Evolutionary conservation across 2,113 vertebrate species (phyloP).

Genomic region (Carettochelys insculpta): DNA sequence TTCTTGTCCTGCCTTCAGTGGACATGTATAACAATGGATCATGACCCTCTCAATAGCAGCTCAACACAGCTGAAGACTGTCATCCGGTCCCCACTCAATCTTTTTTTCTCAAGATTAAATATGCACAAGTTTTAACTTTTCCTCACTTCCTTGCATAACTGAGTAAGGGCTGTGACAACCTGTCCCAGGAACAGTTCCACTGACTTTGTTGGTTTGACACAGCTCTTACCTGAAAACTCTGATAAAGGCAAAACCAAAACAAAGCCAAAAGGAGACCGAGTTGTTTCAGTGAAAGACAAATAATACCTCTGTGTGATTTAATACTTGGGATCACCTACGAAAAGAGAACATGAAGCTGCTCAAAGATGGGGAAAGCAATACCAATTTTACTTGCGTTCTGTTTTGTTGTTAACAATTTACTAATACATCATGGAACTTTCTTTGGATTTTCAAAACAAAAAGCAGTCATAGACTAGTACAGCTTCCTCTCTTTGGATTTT

Average conservation of each 20-base stretch:
- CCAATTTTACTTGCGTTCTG: background rate
- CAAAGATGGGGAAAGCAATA: background rate
- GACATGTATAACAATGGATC: background rate
- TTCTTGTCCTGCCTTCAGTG: background rate
- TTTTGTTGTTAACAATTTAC: slow-evolving; percentile 5
- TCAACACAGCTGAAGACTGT: background rate
- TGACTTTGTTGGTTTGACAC: slow-evolving; percentile 2
- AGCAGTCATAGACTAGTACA: too few relatives aligned
- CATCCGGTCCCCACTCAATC: background rate
- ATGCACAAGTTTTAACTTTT: background rate
- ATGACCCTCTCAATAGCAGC: background rate
- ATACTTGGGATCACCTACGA: background rate
- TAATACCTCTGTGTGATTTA: background rate
- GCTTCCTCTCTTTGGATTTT: background rate
- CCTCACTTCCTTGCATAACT: background rate
- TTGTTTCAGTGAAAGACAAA: slow-evolving; percentile 17
- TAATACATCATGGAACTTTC: background rate
- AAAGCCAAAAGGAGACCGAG: background rate
- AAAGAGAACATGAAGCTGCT: slow-evolving; percentile 1
- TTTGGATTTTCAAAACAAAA: too few relatives aligned
- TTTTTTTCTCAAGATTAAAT: background rate
- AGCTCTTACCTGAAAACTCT: background rate
- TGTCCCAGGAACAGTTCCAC: background rate
- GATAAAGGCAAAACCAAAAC: background rate
- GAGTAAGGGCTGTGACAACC: background rate